Percentiles rank a stretch among this genome's conserved stretches.
Conservation (phyloP, 2,113 vertebrate species). For the Sitta europaea region DNA sequence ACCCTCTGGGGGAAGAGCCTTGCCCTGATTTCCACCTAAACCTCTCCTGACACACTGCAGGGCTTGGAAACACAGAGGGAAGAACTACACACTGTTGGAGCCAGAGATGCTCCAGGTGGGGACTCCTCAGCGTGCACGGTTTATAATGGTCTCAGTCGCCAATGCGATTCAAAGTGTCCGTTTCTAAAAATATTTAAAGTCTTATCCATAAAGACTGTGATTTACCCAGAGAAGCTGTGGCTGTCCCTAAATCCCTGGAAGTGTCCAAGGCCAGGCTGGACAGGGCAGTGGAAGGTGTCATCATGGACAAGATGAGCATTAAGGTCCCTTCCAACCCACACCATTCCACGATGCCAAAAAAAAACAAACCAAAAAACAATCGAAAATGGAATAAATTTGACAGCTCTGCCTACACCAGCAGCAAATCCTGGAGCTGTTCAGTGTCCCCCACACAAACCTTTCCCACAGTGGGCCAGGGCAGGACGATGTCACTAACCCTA, state of each 20-base stretch:
- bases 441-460: not conserved
- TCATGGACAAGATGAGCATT: not conserved
- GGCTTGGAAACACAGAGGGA: not conserved
- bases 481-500: rapidly evolving
- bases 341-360: not conserved
- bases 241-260: not conserved
- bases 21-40: not conserved
- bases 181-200: not conserved
- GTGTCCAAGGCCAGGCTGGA: not conserved
- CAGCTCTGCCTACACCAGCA: not conserved
- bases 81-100: rapidly evolving
- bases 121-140: not conserved
- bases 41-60: rapidly evolving
- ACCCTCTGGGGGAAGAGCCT: not conserved
- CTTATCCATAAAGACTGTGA: not conserved
- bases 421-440: not conserved
- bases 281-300: rapidly evolving
- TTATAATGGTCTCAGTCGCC: not conserved
- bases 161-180: not conserved
- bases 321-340: not conserved
- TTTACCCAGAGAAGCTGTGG: not conserved
- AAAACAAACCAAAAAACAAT: not conserved
- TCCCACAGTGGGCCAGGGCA: not conserved
- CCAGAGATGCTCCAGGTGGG: not conserved
- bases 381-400: not conserved